A percentile compares a stretch with the other conserved stretches of the same genome.
phyloP scores from a whole-genome alignment of 2,113 vertebrate genomes.

The Austrofundulus limnaeus region DNA sequence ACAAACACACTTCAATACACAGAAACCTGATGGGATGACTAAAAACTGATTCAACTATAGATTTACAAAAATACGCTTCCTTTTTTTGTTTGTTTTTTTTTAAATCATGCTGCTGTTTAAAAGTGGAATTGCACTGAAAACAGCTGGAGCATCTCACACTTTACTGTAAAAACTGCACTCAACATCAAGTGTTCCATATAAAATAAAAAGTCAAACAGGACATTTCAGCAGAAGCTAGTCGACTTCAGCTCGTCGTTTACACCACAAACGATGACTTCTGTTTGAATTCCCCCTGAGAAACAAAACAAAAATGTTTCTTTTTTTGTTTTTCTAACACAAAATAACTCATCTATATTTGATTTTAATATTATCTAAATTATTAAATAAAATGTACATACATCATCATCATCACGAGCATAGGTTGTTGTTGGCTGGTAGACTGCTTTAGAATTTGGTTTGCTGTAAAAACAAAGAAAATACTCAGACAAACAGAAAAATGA shows the following conservation, averaged over 20 bases:
- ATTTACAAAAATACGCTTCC: background rate
- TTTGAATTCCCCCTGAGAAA: slow-evolving; percentile 76
- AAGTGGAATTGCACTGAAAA: background rate
- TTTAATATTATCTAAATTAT: background rate
- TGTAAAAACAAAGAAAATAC: slow-evolving; percentile 45
- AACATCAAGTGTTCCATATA: background rate
- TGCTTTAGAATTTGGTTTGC: slow-evolving; percentile 58
- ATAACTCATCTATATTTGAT: background rate
- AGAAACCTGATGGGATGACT: background rate
- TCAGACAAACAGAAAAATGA: too few relatives aligned
- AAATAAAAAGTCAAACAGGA: background rate
- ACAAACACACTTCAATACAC: background rate
- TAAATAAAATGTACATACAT: slow-evolving; percentile 62
- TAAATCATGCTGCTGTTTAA: background rate
- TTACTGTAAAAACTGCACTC: slow-evolving; percentile 21
- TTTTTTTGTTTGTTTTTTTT: background rate
- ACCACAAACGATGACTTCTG: slow-evolving; percentile 84
- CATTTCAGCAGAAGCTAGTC: background rate
- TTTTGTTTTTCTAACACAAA: background rate
- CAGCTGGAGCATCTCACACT: background rate
- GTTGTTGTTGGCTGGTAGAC: slow-evolving; percentile 66
- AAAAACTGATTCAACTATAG: background rate
- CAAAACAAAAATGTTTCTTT: slow-evolving; percentile 1
- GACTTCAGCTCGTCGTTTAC: slow-evolving; percentile 54
- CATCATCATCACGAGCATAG: slow-evolving; percentile 63